Evolutionary conservation across 2,113 vertebrate genomes (phyloP), one percentile per base, ranked within the genome.

Genomic region (Zosterops borbonicus): DNA sequence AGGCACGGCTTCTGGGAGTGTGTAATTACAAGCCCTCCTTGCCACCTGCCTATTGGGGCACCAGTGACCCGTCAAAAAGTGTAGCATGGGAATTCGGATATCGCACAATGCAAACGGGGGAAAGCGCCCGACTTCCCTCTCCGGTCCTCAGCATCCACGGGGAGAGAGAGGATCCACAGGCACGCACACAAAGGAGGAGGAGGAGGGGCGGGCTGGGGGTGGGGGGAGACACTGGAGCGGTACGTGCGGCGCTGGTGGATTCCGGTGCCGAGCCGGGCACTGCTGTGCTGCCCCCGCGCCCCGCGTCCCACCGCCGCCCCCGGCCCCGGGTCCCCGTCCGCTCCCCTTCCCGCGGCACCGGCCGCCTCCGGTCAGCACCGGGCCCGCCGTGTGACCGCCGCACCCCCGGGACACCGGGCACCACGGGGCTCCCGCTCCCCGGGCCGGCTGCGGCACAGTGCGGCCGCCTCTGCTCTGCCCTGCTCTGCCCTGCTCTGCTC

Each of bases 1-100:
- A 79, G 81, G 80, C 94, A 87, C 67, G 78, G 89, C 70, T 96
- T 81, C 89, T 96, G 83, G 92, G 97, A 97, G 97, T 98, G 97
- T 98, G 98, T 98, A 99, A 99, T 99, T 98, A 98, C 98, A 98
- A 98, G 98, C 98, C 98, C 98, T 98, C 98, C 98, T 98, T 98
- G 98, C 98, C 98, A 99, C 99, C 98, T 99, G 98, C 98, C 99
- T 98, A 98, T 99, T 99, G 98, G 99, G 98, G 98, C 98, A 98
- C 98, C 99, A 99, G 98, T 99, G 99, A 99, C 99, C 99, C 99
- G 99, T 99, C 98, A 99, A 99, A 99, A 99, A 99, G 98, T 98
- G 98, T 99, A 98, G 99, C 99, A 99, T 99, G 99, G 99, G 99
- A 99, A 99, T 99, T 98, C 98, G 97, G 97, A 98, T 96, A 94